A percentile compares a stretch with the other conserved stretches of the same genome.
phyloP scores from a whole-genome alignment of 2,888 invertebrate species.

The Ethmia dodecea region DNA sequence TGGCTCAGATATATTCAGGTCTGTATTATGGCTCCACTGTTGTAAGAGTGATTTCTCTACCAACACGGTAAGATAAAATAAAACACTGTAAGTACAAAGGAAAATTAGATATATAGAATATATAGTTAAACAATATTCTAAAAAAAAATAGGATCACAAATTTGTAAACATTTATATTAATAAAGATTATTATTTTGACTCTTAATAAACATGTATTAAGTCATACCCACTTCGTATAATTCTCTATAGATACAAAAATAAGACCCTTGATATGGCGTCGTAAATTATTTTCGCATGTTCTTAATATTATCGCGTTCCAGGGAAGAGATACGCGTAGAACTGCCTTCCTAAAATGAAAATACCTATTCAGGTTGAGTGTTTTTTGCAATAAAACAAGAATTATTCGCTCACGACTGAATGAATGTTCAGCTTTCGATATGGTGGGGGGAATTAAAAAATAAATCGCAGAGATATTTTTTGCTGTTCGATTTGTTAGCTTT shows the following conservation, averaged over 20 bases:
- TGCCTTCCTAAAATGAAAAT: slow-evolving; percentile 21
- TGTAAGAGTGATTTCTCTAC: no score
- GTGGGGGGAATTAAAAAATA: slow-evolving; percentile 8
- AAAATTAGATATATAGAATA: no score
- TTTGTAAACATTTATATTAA: no score
- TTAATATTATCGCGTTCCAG: slow-evolving; percentile 11
- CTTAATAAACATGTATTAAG: no score
- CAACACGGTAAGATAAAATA: no score
- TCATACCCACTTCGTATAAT: no score
- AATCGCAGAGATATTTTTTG: slow-evolving; percentile 2
- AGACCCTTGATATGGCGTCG: neutral
- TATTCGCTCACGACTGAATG: slow-evolving; percentile 13
- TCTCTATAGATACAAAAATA: slow-evolving; percentile 7
- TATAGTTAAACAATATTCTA: no score
- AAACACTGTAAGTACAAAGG: no score
- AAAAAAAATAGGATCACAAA: no score
- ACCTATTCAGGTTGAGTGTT: slow-evolving; percentile 25
- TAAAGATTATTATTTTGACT: no score
- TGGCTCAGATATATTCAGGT: no score
- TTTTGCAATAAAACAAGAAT: slow-evolving; percentile 27
- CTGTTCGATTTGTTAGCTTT: neutral
- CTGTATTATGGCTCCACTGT: no score
- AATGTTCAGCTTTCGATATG: slow-evolving; percentile 10
- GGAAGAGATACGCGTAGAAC: slow-evolving; percentile 19
- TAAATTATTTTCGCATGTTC: slow-evolving; percentile 6